A percentile compares a stretch with the other conserved stretches of the same genome.
Conservation (phyloP, 2,888 invertebrate genomes). For the Netelia virgata region DNA sequence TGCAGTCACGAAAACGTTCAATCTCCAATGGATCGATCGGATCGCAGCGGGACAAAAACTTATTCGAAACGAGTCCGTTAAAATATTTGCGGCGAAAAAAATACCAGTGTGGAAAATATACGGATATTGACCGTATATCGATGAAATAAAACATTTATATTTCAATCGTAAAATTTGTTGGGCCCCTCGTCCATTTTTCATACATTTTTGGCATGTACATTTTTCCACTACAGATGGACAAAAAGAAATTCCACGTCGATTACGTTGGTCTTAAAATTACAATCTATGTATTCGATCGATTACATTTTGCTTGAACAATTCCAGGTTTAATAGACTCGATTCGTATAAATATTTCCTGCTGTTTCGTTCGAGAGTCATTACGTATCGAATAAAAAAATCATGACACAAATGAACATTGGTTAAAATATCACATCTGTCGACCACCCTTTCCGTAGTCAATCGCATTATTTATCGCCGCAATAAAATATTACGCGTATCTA, state of each 20-base stretch:
- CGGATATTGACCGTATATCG: too few species aligned
- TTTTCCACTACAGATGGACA: too few species aligned
- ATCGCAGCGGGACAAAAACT: constrained; percentile 28
- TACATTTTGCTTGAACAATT: neutral
- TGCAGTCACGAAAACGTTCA: constrained; percentile 46
- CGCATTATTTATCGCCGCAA: neutral
- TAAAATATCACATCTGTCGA: constrained; percentile 40
- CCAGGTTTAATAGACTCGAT: neutral
- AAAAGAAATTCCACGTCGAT: too few species aligned
- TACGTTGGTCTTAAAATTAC: too few species aligned
- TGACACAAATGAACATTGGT: neutral
- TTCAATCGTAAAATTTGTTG: too few species aligned
- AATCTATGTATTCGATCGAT: too few species aligned
- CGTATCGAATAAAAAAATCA: neutral
- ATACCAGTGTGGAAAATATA: neutral
- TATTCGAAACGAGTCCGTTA: constrained; percentile 11
- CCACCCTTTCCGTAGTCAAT: neutral
- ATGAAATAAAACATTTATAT: too few species aligned
- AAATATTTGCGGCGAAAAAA: neutral
- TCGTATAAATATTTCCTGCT: neutral
- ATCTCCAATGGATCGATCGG: constrained; percentile 51
- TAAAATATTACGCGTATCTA: constrained; percentile 17
- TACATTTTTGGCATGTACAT: too few species aligned
- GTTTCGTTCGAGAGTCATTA: neutral
- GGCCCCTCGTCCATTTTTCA: too few species aligned